phyloP scores from a whole-genome alignment of 2,888 invertebrate species.

The Buathra laborator region DNA sequence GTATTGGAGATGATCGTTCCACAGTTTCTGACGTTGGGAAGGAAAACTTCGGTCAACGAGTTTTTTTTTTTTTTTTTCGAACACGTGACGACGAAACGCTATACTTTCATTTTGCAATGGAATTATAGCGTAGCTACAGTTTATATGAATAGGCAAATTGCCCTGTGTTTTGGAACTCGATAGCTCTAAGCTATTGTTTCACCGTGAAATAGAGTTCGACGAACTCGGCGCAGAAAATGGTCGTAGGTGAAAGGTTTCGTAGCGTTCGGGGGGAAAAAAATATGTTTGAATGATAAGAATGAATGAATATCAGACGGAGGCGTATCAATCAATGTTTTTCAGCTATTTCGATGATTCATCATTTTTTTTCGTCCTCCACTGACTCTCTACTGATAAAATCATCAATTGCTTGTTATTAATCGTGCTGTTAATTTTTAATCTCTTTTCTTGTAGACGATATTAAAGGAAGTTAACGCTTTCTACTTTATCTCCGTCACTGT shows the following conservation, averaged over 20 bases:
- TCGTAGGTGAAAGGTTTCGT: neutral
- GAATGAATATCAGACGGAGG: neutral
- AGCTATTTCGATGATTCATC: neutral
- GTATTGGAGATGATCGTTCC: constrained; percentile 4
- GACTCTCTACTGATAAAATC: neutral
- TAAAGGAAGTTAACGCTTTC: neutral
- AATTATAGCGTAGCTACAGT: neutral
- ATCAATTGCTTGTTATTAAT: too few species aligned
- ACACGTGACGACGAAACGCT: neutral
- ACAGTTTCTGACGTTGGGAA: neutral
- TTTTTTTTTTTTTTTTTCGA: neutral
- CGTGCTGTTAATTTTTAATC: too few species aligned
- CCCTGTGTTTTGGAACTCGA: constrained; percentile 4
- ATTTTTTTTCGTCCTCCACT: neutral
- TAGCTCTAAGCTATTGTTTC: neutral
- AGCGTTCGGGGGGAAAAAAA: neutral
- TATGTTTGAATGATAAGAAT: neutral
- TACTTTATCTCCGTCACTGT: neutral
- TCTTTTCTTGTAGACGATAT: neutral
- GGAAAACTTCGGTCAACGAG: constrained; percentile 36
- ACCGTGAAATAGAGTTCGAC: neutral
- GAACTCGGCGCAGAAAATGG: neutral
- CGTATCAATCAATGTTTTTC: neutral
- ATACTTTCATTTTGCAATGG: constrained; percentile 24
- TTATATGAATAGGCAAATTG: constrained; percentile 13